Evolutionary conservation across 2,113 vertebrate genomes (phyloP), one percentile per base, ranked within the genome.

Genomic region (Psammodynastes pulverulentus): DNA sequence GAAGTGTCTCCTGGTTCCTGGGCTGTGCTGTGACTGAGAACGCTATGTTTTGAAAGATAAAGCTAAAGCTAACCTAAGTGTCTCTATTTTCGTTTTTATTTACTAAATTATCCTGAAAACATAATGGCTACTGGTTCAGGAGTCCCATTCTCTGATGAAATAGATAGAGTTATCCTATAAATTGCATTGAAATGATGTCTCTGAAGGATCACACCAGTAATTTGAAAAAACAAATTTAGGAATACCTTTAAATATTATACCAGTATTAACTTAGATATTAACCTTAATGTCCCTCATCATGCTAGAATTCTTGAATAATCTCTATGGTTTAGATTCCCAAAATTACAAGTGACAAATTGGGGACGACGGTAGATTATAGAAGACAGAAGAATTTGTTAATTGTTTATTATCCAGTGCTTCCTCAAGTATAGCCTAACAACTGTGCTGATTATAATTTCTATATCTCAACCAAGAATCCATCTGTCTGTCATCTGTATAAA

Each of bases 1-100:
- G 2, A 43, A 58, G 12, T 48, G 84, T 79, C 88, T 93, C 95
- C 96, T 97, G 95, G 93, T 96, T 92, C 84, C 92, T 94, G 86
- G 93, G 93, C 89, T 94, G 2, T 34, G 86, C 87, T 84, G 8
- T 1, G 92, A 45, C 84, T 1, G 43, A 43, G 26, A 39, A 79
- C 5, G 19, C 58, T 43, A 29, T n/a, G 56, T 0, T n/a, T 13
- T 6, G 4, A 90, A 88, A 43, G 13, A 21, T 91, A 92, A 86
- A 84, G 72, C n/a, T 94, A 93, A 62, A 45, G n/a, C n/a, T n/a
- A n/a, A 48, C 39, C 1, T 0, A 39, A 34, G 46, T 2, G 21
- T 4, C 0, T 0, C 7, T 87, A 53, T n/a, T 46, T 93, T 62
- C 58, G 89, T 89, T 17, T 52, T 54, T 5, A 29, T 45, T 1